phyloP scores from a whole-genome alignment of 2,888 invertebrate genomes.

The Drosophila testacea region DNA sequence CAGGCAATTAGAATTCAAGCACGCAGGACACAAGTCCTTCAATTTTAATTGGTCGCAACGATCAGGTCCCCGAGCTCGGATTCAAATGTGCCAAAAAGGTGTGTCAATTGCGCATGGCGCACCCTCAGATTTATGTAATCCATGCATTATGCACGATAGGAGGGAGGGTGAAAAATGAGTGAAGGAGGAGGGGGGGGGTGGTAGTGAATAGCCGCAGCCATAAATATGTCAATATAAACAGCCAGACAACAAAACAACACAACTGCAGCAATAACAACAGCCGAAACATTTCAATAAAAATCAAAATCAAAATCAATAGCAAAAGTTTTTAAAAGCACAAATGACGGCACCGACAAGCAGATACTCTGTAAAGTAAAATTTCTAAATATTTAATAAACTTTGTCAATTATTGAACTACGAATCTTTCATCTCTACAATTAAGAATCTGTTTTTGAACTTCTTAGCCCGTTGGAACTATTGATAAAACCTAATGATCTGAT shows the following conservation, averaged over 20 bases:
- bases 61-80: constrained; percentile 32
- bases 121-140: constrained; percentile 73
- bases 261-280: constrained; percentile 55
- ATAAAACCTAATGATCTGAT: no score
- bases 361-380: constrained; percentile 20
- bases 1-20: constrained; percentile 48
- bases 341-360: not conserved
- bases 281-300: constrained; percentile 79
- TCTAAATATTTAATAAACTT: not conserved
- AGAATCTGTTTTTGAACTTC: no score
- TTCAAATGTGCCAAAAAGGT: constrained; percentile 68
- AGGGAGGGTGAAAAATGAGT: not conserved
- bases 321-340: constrained; percentile 26
- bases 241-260: constrained; percentile 48
- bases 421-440: no score
- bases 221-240: constrained; percentile 79
- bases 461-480: no score
- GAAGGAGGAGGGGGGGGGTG: not conserved
- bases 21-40: constrained; percentile 50
- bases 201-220: constrained; percentile 57
- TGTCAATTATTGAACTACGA: no score
- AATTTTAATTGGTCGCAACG: constrained; percentile 29
- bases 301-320: constrained; percentile 74
- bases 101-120: constrained; percentile 66
- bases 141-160: constrained; percentile 55